Evolutionary conservation across 2,888 invertebrate species (phyloP), one percentile per base, ranked within the genome.

Genomic region (Pediacus dermestoides): DNA sequence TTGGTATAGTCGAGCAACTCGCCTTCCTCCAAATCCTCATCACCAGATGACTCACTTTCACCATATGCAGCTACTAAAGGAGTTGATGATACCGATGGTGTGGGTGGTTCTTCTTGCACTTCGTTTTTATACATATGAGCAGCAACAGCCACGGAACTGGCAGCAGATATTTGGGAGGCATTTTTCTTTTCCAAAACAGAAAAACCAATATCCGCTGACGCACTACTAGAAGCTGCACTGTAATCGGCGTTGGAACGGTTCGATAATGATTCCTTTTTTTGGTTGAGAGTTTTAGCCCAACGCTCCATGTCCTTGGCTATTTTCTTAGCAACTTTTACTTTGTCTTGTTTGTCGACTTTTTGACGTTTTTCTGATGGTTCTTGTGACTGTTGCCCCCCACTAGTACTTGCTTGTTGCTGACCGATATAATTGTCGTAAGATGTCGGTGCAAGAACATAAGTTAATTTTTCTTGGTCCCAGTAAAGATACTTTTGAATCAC

Each of bases 241-340:
- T 34, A 42, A 22, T 63, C 61, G 6, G 46, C 39, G 22, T 44
- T 50, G 8, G 53, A 38, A 34, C 57, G 58, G 2, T 53, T 42
- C 8, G 49, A 73, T 67, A 14, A 74, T 67, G 46, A 69, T 68
- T 92, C 90, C 66, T 96, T 96, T 71, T 93, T 93, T 66, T 96
- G 95, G 66, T 97, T 97, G 48, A 96, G 72, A 7, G 91, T 91
- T 58, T 96, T 91, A 0, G 97, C 99, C 99, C 99, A 99, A 41
- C 85, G 78, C 61, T 85, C 86, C 89, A 89, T 89, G 55, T 89
- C 88, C 72, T 96, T 96, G 0, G 95, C 95, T 53, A 96, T 95
- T 68, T 94, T 93, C 66, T 96, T 95, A 3, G 96, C 96, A 7
- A 93, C 92, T 71, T 95, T 95, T 0, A 93, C 94, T 72, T 95